Base-by-base conservation (phyloP, 1,140 invertebrate genomes). In the Mesaphorura yosii region DNA sequence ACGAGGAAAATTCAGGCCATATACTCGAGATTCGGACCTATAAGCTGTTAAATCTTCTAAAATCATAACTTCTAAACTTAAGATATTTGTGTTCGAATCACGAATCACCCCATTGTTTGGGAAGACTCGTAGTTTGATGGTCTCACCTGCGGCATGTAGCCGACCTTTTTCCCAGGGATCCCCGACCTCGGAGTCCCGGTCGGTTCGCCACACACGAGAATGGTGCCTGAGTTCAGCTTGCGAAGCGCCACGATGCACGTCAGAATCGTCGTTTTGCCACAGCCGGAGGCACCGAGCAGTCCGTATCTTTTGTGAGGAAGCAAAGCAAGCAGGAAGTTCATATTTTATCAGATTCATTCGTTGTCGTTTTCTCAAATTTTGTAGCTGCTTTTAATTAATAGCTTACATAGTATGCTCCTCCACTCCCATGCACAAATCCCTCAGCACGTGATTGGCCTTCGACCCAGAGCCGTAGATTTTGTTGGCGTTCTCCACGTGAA, bases 171-270 rank as follows among this genome's bases (percentile, higher is more conserved):
- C 12, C 89, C 89, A 2, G 88, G 89, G 2, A 92, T 86, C 1
- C 87, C 87, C 0, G 70, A 70, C 15, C 68, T 69, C 40, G 62
- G 74, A 12, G 83, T 82, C 0, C 87, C 86, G 1, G 88, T 88
- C 64, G 78, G 79, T 40, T 84, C 84, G 2, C 88, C 87, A 25
- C 89, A 76, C 1, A 91, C 83, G 76, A 80, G 83, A 44, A 92
- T 86, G 62, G 86, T 81, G 1, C 88, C 88, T 2, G 78, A 78
- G 67, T 89, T 84, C 37, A 90, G 71, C 61, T 82, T 74, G 48
- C 86, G 72, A 50, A 86, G 72, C 14, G 86, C 88, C 0, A 91
- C 87, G 51, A 91, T 85, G 66, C 86, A 90, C 14, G 84, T 84
- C 1, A 93, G 73, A 3, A 91, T 70, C 0, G 88, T 93, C 0